These are phyloP conservation scores for Acholoe squamosa DNA, from an alignment of 2,888 invertebrate species.

Conservation along the genomic window DNA sequence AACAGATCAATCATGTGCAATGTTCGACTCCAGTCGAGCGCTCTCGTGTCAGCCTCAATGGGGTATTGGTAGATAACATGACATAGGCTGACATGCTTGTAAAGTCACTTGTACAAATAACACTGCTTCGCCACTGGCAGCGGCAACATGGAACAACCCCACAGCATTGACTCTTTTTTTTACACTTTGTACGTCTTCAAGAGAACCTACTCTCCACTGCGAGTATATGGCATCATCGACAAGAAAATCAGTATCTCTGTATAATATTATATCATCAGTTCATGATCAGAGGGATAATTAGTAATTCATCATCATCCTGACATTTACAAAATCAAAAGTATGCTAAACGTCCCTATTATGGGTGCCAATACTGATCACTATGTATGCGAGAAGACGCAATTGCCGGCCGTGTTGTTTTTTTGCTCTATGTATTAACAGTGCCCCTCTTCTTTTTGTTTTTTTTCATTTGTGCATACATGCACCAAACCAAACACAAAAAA, in stretches of 20 bases:
- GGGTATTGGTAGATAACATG: neutral
- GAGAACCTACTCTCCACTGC: neutral
- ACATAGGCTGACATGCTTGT: neutral
- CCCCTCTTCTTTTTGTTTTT: neutral
- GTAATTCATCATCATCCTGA: conserved; percentile 17
- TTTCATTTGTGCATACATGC: conserved; percentile 7
- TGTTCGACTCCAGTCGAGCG: neutral
- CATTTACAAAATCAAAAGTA: neutral
- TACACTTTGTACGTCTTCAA: too few relatives aligned
- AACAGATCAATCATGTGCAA: too few relatives aligned
- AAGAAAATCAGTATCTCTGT: neutral
- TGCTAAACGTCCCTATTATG: neutral
- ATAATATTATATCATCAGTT: neutral
- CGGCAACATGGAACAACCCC: neutral
- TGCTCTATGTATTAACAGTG: too few relatives aligned
- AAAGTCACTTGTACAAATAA: neutral
- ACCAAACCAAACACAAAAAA: conserved; percentile 46
- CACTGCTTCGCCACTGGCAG: neutral
- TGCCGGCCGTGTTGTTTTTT: too few relatives aligned
- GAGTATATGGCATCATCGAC: neutral
- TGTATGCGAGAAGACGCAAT: neutral
- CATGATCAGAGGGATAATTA: conserved; percentile 1
- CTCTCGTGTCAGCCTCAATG: neutral
- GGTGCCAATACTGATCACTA: neutral
- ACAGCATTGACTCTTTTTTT: too few relatives aligned